Evolutionary conservation across 2,797 vertebrate genomes (phyloP).

Genomic region (Buphagus erythrorhynchus): DNA sequence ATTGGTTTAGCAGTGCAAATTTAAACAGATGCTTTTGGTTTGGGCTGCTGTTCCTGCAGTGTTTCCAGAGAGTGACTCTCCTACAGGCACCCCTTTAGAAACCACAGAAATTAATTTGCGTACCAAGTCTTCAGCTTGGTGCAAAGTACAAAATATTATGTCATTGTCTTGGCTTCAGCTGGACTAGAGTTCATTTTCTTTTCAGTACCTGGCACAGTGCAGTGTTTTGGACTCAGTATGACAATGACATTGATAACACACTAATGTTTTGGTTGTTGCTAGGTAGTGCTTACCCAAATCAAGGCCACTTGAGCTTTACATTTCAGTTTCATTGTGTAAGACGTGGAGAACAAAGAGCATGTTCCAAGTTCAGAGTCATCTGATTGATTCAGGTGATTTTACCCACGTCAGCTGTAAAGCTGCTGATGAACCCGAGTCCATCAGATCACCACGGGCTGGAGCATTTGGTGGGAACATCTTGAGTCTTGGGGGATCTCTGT

Average conservation of each 20-base stretch:
- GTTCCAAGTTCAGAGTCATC: not conserved
- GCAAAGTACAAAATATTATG: not conserved
- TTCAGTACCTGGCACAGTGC: not conserved
- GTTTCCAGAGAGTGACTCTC: not conserved
- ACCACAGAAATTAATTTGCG: not conserved
- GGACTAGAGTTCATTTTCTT: not conserved
- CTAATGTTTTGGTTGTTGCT: not conserved
- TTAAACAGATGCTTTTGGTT: not conserved
- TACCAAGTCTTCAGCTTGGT: not conserved
- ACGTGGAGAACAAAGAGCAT: fast-evolving
- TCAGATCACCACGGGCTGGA: not conserved
- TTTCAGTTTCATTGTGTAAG: not conserved
- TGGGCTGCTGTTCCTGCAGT: not conserved
- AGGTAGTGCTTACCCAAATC: not conserved
- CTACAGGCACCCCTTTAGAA: not conserved
- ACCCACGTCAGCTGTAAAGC: not conserved
- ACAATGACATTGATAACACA: not conserved
- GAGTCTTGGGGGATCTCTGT: not conserved
- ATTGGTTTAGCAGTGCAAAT: not conserved
- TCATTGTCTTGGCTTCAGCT: not conserved
- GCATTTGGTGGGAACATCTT: not conserved
- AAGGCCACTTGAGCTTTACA: not conserved
- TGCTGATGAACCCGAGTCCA: not conserved
- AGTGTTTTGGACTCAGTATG: not conserved
- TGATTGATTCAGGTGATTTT: not conserved